Conservation (phyloP, 2,888 invertebrate species). For the Craniophora ligustri region DNA sequence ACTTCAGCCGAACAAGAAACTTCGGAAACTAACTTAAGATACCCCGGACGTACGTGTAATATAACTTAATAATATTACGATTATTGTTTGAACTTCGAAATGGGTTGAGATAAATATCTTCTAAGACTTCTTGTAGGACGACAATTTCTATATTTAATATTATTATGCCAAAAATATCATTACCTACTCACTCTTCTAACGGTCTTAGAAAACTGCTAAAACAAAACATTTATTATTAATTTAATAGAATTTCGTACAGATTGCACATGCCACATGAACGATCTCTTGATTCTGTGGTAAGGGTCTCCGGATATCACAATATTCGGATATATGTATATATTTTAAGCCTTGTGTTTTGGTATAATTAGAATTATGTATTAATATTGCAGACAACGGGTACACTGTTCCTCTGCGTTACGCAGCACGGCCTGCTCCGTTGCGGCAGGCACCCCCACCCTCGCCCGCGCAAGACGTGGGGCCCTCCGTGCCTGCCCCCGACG, state of each 20-base stretch:
- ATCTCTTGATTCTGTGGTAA: too few relatives aligned
- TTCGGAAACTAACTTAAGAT: constrained; percentile 77
- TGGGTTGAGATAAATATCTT: constrained; percentile 50
- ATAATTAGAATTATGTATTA: background rate
- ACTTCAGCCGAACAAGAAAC: constrained; percentile 74
- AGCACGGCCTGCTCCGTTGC: constrained; percentile 60
- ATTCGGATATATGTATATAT: too few relatives aligned
- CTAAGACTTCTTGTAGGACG: constrained; percentile 48
- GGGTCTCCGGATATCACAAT: too few relatives aligned
- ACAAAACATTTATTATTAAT: constrained; percentile 38
- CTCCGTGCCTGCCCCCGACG: constrained; percentile 73
- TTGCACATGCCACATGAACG: too few relatives aligned
- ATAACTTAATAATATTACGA: constrained; percentile 53
- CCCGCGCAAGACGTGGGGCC: constrained; percentile 58
- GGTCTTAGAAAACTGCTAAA: constrained; percentile 21
- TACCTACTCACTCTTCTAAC: constrained; percentile 39
- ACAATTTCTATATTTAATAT: constrained; percentile 45
- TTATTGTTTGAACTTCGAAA: constrained; percentile 50
- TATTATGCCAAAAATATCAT: too few relatives aligned
- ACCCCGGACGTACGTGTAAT: constrained; percentile 76
- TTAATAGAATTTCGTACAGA: constrained; percentile 33
- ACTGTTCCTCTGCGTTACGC: constrained; percentile 62
- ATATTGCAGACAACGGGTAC: constrained; percentile 67
- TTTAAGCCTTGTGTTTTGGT: too few relatives aligned
- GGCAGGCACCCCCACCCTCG: constrained; percentile 62